Percentiles rank a stretch among this genome's conserved stretches.
These are phyloP conservation scores for Tetragonula carbonaria DNA, from an alignment of 2,888 invertebrate genomes.

Conservation along the genomic window DNA sequence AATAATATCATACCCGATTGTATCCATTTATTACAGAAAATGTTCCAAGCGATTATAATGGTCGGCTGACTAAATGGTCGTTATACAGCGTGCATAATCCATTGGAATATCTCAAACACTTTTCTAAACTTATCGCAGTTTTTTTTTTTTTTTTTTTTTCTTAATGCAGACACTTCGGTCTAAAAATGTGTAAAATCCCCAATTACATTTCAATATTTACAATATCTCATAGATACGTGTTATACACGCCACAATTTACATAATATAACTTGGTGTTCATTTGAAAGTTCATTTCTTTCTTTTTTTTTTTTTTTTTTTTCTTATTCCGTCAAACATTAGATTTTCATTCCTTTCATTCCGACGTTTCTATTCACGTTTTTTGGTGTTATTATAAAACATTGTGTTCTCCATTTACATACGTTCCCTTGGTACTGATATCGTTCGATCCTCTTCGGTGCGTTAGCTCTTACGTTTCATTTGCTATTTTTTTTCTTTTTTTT, in stretches of 20 bases:
- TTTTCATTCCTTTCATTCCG: neutral
- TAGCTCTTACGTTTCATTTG: constrained; percentile 3
- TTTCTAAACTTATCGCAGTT: constrained; percentile 13
- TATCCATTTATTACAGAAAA: constrained; percentile 42
- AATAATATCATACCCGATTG: constrained; percentile 61
- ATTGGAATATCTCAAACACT: constrained; percentile 21
- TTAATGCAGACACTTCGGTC: constrained; percentile 51
- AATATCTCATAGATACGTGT: constrained; percentile 52
- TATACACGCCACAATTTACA: constrained; percentile 55
- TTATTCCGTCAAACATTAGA: constrained; percentile 15
- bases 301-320: neutral
- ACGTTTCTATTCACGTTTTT: neutral
- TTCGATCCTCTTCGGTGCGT: constrained; percentile 9
- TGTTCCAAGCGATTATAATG: constrained; percentile 38
- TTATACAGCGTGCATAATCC: constrained; percentile 41
- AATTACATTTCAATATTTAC: constrained; percentile 65
- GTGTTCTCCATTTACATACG: constrained; percentile 10
- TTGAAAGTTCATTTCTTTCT: constrained; percentile 15
- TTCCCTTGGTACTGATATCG: constrained; percentile 22
- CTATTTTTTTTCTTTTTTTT: neutral
- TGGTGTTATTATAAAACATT: constrained; percentile 38
- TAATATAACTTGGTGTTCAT: constrained; percentile 66
- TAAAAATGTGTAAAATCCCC: constrained; percentile 69
- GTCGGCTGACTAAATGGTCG: constrained; percentile 19
- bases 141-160: constrained; percentile 38